A percentile compares a stretch with the other conserved stretches of the same genome.
phyloP scores from a whole-genome alignment of 2,888 invertebrate genomes.

The Caenorhabditis sinica region DNA sequence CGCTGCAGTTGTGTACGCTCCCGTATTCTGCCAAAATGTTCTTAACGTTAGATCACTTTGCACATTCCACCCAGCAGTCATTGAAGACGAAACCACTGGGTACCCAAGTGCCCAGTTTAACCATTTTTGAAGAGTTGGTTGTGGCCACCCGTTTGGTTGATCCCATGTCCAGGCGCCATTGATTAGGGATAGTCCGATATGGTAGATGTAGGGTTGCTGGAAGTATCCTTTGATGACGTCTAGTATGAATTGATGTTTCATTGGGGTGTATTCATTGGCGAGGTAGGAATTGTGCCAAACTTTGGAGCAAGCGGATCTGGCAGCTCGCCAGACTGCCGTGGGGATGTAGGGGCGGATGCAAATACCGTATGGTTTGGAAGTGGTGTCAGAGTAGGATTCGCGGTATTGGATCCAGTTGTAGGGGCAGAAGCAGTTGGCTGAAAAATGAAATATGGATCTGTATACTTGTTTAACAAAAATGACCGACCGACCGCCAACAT shows the following conservation, averaged over 20 bases:
- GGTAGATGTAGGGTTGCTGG: slow-evolving; percentile 13
- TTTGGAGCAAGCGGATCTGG: slow-evolving; percentile 31
- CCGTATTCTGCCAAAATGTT: background rate
- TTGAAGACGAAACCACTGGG: background rate
- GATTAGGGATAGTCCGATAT: slow-evolving; percentile 35
- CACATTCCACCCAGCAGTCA: background rate
- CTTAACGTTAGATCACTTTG: background rate
- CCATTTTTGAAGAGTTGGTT: background rate
- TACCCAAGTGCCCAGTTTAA: background rate
- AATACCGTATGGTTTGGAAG: slow-evolving; percentile 36
- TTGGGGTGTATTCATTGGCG: slow-evolving; percentile 27
- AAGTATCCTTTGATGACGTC: background rate
- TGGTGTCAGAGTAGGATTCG: background rate
- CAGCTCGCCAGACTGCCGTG: slow-evolving; percentile 25
- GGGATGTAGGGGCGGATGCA: slow-evolving; percentile 14
- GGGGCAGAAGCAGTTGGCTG: slow-evolving; percentile 63
- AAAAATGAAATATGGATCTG: too few species aligned
- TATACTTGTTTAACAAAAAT: too few species aligned
- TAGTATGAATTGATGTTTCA: slow-evolving; percentile 39
- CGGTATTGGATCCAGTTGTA: slow-evolving; percentile 51
- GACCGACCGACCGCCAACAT: too few species aligned
- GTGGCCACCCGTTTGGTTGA: background rate
- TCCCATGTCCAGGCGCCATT: background rate
- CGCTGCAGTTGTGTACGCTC: background rate
- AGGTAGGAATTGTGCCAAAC: slow-evolving; percentile 3